These are phyloP conservation scores for Lepidurus arcticus DNA, from an alignment of 1,140 invertebrate species.

Conservation along the genomic window DNA sequence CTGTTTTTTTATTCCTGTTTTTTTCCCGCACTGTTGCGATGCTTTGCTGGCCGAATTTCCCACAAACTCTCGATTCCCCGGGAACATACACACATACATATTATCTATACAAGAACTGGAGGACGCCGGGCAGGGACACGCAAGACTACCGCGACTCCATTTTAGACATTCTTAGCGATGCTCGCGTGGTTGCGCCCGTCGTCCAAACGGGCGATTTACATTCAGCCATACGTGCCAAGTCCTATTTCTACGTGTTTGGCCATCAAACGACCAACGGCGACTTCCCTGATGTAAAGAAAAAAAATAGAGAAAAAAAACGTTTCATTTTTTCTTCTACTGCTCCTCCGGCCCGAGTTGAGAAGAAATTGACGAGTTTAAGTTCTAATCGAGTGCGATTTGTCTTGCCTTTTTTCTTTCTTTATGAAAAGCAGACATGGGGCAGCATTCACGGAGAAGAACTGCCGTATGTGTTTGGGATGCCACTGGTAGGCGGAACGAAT, in stretches of 20 bases:
- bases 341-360: background rate
- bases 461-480: slow-evolving; percentile 84
- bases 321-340: background rate
- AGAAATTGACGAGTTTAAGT: background rate
- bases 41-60: background rate
- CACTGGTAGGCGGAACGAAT: slow-evolving; percentile 63
- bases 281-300: slow-evolving; percentile 64
- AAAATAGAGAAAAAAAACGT: background rate
- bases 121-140: slow-evolving; percentile 31
- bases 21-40: background rate
- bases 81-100: background rate
- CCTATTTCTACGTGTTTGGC: slow-evolving; percentile 87
- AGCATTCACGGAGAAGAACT: slow-evolving; percentile 85
- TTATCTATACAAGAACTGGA: slow-evolving; percentile 32
- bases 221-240: slow-evolving; percentile 44
- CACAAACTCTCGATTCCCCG: background rate
- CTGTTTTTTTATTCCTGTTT: background rate
- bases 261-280: slow-evolving; percentile 88
- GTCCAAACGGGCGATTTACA: slow-evolving; percentile 34
- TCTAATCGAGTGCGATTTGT: background rate
- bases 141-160: slow-evolving; percentile 34
- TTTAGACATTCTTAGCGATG: slow-evolving; percentile 35
- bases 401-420: background rate
- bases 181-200: slow-evolving; percentile 33
- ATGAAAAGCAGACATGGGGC: slow-evolving; percentile 56